Percentiles rank a stretch among this genome's conserved stretches.
phyloP scores from a whole-genome alignment of 2,113 vertebrate species.

The Oncorhynchus mykiss region DNA sequence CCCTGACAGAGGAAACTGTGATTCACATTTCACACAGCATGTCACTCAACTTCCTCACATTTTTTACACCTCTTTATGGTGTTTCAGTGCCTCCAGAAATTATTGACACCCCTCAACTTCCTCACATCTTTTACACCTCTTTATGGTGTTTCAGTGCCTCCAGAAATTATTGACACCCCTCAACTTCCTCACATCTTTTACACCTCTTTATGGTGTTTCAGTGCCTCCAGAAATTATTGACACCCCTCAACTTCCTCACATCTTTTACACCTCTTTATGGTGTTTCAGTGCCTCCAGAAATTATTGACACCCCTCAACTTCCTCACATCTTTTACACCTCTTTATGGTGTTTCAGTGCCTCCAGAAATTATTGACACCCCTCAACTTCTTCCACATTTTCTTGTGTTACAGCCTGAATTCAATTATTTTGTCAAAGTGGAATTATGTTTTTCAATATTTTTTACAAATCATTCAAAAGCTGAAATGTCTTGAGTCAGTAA shows the following conservation, averaged over 20 bases:
- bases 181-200: background rate
- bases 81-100: too few relatives aligned
- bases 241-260: constrained; percentile 16
- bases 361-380: background rate
- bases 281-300: too few relatives aligned
- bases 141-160: too few relatives aligned
- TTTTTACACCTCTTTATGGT: constrained; percentile 9
- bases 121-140: constrained; percentile 12
- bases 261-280: constrained; percentile 9
- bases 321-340: constrained; percentile 14
- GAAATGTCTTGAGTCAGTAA: background rate
- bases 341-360: too few relatives aligned
- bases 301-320: background rate
- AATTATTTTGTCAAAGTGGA: too few relatives aligned
- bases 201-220: background rate
- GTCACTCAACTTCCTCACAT: constrained; percentile 25
- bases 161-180: background rate
- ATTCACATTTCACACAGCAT: constrained; percentile 18
- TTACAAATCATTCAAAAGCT: background rate
- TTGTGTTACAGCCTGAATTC: too few relatives aligned
- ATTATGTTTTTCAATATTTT: background rate
- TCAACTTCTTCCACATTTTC: background rate
- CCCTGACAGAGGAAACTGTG: constrained; percentile 15
- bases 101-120: background rate
- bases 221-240: background rate